Evolutionary conservation across 2,888 invertebrate species (phyloP).

Genomic region (Trypoxylon attenuatum): DNA sequence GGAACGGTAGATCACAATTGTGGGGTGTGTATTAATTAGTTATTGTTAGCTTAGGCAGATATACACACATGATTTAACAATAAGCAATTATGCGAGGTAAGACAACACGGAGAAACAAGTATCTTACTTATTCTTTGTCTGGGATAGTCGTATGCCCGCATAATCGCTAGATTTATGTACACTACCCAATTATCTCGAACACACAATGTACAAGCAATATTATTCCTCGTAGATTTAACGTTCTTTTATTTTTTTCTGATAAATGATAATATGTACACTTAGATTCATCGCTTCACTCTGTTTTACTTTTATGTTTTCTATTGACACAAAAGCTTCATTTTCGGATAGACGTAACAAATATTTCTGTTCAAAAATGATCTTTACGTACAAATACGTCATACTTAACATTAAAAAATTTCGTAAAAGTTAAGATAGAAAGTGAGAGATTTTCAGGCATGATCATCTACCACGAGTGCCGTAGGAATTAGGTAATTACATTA

Average conservation of each 20-base stretch:
- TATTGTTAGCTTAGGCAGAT: constrained; percentile 13
- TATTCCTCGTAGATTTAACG: constrained; percentile 12
- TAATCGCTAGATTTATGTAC: constrained; percentile 10
- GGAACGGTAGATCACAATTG: constrained; percentile 17
- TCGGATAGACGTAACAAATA: constrained; percentile 11
- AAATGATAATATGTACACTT: background rate
- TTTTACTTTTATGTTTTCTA: background rate
- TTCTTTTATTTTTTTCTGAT: too few relatives aligned
- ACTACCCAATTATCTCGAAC: background rate
- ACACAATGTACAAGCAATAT: constrained; percentile 12
- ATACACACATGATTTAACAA: constrained; percentile 19
- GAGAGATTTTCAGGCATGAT: constrained; percentile 10
- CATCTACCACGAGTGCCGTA: constrained; percentile 7
- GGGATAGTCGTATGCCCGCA: background rate
- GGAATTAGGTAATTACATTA: constrained; percentile 10
- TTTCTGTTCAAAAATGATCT: constrained; percentile 11
- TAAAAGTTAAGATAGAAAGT: constrained; percentile 5
- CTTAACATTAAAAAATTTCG: constrained; percentile 6
- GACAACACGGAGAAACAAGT: constrained; percentile 2
- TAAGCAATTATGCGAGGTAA: background rate
- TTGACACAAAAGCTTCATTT: constrained; percentile 6
- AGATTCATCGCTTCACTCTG: background rate
- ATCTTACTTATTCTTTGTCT: constrained; percentile 8
- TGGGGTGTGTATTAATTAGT: constrained; percentile 15
- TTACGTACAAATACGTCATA: constrained; percentile 3